Evolutionary conservation across 2,888 invertebrate genomes (phyloP).

Genomic region (Hemicrepidius hirtus): DNA sequence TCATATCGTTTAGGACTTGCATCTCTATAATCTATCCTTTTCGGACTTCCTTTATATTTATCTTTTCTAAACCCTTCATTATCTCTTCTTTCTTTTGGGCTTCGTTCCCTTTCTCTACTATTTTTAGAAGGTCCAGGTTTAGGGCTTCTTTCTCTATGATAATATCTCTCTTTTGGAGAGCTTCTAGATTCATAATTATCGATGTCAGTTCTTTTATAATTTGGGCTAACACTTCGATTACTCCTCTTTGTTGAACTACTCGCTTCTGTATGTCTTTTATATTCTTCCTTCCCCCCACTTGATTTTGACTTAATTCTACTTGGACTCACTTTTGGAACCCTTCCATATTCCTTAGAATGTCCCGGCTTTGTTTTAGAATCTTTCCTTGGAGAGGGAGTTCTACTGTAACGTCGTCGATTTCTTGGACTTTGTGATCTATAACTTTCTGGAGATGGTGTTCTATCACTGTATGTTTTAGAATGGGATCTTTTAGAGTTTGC

Average conservation of each 20-base stretch:
- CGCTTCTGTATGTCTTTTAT: background rate
- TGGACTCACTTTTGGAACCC: background rate
- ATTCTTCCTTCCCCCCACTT: background rate
- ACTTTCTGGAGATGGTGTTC: constrained; percentile 29
- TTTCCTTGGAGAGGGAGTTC: constrained; percentile 38
- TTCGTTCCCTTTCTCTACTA: constrained; percentile 6
- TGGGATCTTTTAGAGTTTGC: constrained; percentile 4
- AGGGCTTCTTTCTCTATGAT: constrained; percentile 38
- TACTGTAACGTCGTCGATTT: constrained; percentile 11
- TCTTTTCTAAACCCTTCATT: constrained; percentile 17
- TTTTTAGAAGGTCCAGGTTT: constrained; percentile 23
- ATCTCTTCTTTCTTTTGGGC: constrained; percentile 10
- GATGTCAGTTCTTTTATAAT: background rate
- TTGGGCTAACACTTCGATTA: constrained; percentile 6
- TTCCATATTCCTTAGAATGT: constrained; percentile 3
- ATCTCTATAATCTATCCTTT: constrained; percentile 17
- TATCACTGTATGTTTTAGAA: constrained; percentile 5
- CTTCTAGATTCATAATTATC: background rate
- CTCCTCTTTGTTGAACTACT: background rate
- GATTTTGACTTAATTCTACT: background rate
- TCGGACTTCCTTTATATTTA: constrained; percentile 10
- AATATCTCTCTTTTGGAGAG: constrained; percentile 2
- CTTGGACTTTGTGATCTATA: constrained; percentile 13
- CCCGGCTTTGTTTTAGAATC: constrained; percentile 2
- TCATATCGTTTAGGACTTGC: constrained; percentile 37